Evolutionary conservation across 2,113 vertebrate genomes (phyloP).

Genomic region (Misgurnus anguillicaudatus): DNA sequence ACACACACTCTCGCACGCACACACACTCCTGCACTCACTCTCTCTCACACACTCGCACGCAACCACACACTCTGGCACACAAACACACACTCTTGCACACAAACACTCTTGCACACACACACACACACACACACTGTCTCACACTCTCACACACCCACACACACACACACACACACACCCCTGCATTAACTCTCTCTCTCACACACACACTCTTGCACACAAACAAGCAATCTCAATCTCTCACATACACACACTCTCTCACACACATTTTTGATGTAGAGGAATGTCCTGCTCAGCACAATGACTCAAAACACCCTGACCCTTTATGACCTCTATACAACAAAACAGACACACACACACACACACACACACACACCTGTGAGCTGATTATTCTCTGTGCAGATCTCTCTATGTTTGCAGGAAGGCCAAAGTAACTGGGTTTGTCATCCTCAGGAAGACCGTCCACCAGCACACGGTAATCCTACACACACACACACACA

Average conservation of each 20-base stretch:
- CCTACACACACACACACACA: constrained; percentile 72
- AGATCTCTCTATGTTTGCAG: constrained; percentile 92
- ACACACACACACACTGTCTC: too few relatives aligned
- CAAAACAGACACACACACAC: not conserved
- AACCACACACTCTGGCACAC: too few relatives aligned
- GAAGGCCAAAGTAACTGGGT: constrained; percentile 92
- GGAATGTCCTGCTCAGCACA: constrained; percentile 57
- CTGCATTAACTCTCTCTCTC: too few relatives aligned
- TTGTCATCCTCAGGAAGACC: constrained; percentile 93
- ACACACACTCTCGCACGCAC: too few relatives aligned
- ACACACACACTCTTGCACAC: not conserved
- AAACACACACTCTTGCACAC: too few relatives aligned
- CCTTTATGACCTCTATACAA: constrained; percentile 24
- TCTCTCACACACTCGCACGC: too few relatives aligned
- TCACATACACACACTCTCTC: constrained; percentile 31
- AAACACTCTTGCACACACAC: not conserved
- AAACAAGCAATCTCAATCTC: not conserved
- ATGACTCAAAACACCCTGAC: constrained; percentile 36
- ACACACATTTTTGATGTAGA: constrained; percentile 31
- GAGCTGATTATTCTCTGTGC: constrained; percentile 91
- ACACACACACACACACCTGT: constrained; percentile 75
- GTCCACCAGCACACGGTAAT: constrained; percentile 87
- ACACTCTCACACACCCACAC: too few relatives aligned
- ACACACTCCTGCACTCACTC: too few relatives aligned
- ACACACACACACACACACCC: too few relatives aligned